Evolutionary conservation across 2,797 vertebrate genomes (phyloP), one percentile per base, ranked within the genome.

Genomic region (Gymnopithys bicolor): DNA sequence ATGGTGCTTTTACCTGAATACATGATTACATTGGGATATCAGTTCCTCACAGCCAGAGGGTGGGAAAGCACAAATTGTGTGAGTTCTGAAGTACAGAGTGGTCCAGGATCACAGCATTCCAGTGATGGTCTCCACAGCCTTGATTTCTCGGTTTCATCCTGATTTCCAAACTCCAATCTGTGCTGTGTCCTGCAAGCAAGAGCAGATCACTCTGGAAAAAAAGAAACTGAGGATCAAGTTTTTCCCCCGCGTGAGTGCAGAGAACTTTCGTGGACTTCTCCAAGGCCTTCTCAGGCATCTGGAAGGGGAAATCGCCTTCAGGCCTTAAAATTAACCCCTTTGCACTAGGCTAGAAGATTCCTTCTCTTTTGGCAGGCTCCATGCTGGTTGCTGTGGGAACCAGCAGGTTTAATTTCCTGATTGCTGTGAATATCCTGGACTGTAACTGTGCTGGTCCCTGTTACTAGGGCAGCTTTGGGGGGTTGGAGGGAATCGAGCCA

Each of bases 341-440:
- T 84, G 56, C 76, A 90, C 92, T 73, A 19, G 87, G 84, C 89
- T 92, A n/a, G 87, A 95, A 90, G 60, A 14, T 93, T 92, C 92
- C 84, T 89, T 60, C 73, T 93, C 63, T 89, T 84, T 87, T 94
- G 95, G 87, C 91, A 84, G 87, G 39, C 95, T 93, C 76, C 89
- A 62, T 95, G 84, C 76, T 73, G 84, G 95, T 97, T 96, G 95
- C 96, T 96, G 95, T 86, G 96, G 94, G 96, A 95, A 96, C 94
- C 58, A 81, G 87, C 82, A 89, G 81, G 73, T 95, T 91, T 89
- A 90, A 96, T 96, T 95, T 94, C 87, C 94, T 87, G 92, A 87
- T 55, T 94, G 51, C 43, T 95, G 87, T 87, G 82, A 55, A 59
- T 87, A 91, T 81, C 82, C 94, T 81, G 39, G 94, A 89, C 39